A percentile compares a stretch with the other conserved stretches of the same genome.
These are phyloP conservation scores for Tenebrosternarchus preto DNA, from an alignment of 2,113 vertebrate species.

Conservation along the genomic window DNA sequence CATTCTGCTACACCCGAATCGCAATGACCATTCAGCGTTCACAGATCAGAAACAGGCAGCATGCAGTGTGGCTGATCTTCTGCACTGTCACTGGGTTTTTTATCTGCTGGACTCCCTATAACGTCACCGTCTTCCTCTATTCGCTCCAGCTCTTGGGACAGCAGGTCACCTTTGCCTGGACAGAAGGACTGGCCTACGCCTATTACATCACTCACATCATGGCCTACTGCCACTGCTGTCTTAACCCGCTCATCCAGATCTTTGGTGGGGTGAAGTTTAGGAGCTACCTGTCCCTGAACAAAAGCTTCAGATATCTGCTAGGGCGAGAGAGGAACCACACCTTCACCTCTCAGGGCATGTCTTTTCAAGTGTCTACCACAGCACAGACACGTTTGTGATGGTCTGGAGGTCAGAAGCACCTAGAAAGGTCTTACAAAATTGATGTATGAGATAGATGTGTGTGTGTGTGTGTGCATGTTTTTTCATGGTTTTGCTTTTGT, in stretches of 20 bases:
- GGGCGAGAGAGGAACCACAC: not conserved
- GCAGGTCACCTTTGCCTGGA: not conserved
- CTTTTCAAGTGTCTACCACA: not conserved
- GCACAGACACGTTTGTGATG: slow-evolving; percentile 20
- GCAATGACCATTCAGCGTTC: slow-evolving; percentile 56
- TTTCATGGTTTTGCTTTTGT: too few relatives aligned
- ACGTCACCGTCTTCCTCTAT: slow-evolving; percentile 58
- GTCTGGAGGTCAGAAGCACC: not conserved
- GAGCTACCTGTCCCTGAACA: slow-evolving; percentile 50
- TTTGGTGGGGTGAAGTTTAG: slow-evolving; percentile 70
- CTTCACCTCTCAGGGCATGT: slow-evolving; percentile 14
- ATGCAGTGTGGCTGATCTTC: slow-evolving; percentile 63
- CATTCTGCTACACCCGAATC: slow-evolving; percentile 67
- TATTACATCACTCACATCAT: slow-evolving; percentile 59
- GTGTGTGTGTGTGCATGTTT: too few relatives aligned
- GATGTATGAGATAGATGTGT: too few relatives aligned
- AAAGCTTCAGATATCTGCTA: not conserved
- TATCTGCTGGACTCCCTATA: slow-evolving; percentile 72
- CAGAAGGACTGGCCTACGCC: slow-evolving; percentile 45
- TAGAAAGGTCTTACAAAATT: not conserved
- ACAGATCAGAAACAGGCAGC: slow-evolving; percentile 61
- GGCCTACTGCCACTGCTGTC: slow-evolving; percentile 67
- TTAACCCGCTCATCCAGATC: slow-evolving; percentile 72
- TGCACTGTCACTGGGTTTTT: slow-evolving; percentile 67
- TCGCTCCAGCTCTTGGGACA: slow-evolving; percentile 40